A percentile compares a stretch with the other conserved stretches of the same genome.
Evolutionary conservation across 2,888 invertebrate genomes (phyloP).

Genomic region (Tuberolachnus salignus): DNA sequence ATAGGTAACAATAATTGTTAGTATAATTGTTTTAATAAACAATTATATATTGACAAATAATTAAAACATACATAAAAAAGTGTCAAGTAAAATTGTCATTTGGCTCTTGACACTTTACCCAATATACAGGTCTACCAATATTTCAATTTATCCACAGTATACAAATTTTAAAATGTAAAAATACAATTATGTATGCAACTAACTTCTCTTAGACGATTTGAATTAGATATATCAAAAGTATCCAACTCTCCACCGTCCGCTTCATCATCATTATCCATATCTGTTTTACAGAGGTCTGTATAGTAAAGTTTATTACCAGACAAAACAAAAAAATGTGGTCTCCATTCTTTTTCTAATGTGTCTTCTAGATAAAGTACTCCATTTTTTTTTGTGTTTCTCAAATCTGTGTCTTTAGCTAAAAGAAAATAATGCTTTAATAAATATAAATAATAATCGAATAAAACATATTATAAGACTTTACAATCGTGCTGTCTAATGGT

Average conservation of each 20-base stretch:
- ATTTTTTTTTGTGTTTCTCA: constrained; percentile 84
- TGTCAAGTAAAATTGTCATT: too few relatives aligned
- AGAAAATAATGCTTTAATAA: not conserved
- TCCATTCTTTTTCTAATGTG: constrained; percentile 87
- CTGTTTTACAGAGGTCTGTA: constrained; percentile 71
- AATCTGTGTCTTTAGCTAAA: constrained; percentile 72
- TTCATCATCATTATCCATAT: constrained; percentile 66
- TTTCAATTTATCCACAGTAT: too few relatives aligned
- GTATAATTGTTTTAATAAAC: too few relatives aligned
- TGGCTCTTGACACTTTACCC: too few relatives aligned
- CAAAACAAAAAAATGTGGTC: constrained; percentile 90
- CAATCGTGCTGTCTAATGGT: constrained; percentile 67
- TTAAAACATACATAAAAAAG: too few relatives aligned
- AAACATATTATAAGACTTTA: constrained; percentile 54
- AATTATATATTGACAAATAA: too few relatives aligned
- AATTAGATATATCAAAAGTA: constrained; percentile 61
- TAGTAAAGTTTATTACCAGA: constrained; percentile 88
- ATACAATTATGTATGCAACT: constrained; percentile 10
- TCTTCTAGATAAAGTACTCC: constrained; percentile 89
- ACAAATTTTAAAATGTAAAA: too few relatives aligned
- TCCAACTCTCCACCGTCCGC: constrained; percentile 65
- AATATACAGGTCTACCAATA: too few relatives aligned
- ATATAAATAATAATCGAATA: not conserved
- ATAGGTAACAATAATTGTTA: too few relatives aligned
- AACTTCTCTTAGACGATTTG: constrained; percentile 66